Evolutionary conservation across 2,888 invertebrate genomes (phyloP).

Genomic region (Hirtodrosophila duncani): DNA sequence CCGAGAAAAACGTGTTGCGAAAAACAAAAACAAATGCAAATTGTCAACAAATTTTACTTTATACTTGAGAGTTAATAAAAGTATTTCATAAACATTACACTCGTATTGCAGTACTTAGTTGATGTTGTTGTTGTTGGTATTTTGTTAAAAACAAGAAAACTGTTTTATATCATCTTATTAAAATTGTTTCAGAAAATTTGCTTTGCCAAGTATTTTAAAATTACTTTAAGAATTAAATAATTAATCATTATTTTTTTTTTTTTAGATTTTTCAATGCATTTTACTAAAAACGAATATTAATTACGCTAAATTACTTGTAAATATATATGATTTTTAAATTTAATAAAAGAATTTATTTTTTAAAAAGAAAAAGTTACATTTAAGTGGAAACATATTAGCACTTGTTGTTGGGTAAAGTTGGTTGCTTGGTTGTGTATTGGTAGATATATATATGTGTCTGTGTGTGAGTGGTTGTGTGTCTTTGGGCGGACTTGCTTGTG

Average conservation of each 20-base stretch:
- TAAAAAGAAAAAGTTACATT: slow-evolving; percentile 58
- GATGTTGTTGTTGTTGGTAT: slow-evolving; percentile 43
- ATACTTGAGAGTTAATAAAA: slow-evolving; percentile 60
- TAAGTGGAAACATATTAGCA: slow-evolving; percentile 44
- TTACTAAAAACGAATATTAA: slow-evolving; percentile 68
- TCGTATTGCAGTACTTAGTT: too few relatives aligned
- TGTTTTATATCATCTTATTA: slow-evolving; percentile 57
- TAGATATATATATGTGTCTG: too few relatives aligned
- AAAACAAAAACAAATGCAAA: slow-evolving; percentile 76
- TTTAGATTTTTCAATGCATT: slow-evolving; percentile 51
- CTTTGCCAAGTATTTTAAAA: slow-evolving; percentile 49
- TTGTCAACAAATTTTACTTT: slow-evolving; percentile 62
- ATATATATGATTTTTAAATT: slow-evolving; percentile 65
- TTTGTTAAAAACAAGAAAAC: slow-evolving; percentile 73
- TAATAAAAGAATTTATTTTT: slow-evolving; percentile 47
- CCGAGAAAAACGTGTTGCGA: slow-evolving; percentile 65
- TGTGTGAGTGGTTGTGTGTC: slow-evolving; percentile 15
- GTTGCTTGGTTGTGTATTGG: slow-evolving; percentile 13
- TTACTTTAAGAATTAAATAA: slow-evolving; percentile 56
- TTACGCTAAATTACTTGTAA: slow-evolving; percentile 68
- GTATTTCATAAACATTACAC: slow-evolving; percentile 51
- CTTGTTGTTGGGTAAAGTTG: slow-evolving; percentile 11
- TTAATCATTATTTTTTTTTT: slow-evolving; percentile 35
- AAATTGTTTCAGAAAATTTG: slow-evolving; percentile 37
- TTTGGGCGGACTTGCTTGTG: slow-evolving; percentile 7